Percentiles rank a stretch among this genome's conserved stretches.
These are phyloP conservation scores for Dasysyrphus albostriatus DNA, from an alignment of 2,888 invertebrate genomes.

Conservation along the genomic window DNA sequence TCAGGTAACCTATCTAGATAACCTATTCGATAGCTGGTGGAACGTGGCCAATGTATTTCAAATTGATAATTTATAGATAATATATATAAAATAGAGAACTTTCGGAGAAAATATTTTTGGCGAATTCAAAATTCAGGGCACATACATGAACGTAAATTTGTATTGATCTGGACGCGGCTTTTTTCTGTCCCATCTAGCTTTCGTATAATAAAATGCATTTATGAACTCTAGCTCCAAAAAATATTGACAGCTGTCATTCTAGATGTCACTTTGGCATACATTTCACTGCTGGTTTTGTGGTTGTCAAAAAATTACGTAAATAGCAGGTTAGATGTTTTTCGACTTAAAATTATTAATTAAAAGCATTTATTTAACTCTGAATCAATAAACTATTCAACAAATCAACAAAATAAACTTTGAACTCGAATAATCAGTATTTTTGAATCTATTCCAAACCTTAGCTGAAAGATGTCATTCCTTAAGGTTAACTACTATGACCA, in stretches of 20 bases:
- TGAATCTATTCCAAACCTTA: constrained; percentile 7
- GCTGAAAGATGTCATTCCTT: constrained; percentile 76
- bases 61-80: no score
- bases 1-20: no score
- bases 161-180: no score
- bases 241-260: constrained; percentile 36
- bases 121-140: no score
- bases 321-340: constrained; percentile 65
- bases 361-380: constrained; percentile 20
- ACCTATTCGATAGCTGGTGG: no score
- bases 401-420: background rate
- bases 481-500: constrained; percentile 86
- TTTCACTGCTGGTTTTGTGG: constrained; percentile 39
- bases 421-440: background rate
- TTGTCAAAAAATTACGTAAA: constrained; percentile 78
- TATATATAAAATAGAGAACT: no score
- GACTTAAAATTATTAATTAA: constrained; percentile 20
- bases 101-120: no score
- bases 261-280: constrained; percentile 32
- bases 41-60: no score
- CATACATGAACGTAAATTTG: no score
- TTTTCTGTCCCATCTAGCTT: background rate
- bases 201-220: background rate
- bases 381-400: background rate
- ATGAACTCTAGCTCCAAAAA: background rate